These are phyloP conservation scores for Bradypodion ventrale DNA, from an alignment of 2,797 vertebrate species.

Conservation along the genomic window DNA sequence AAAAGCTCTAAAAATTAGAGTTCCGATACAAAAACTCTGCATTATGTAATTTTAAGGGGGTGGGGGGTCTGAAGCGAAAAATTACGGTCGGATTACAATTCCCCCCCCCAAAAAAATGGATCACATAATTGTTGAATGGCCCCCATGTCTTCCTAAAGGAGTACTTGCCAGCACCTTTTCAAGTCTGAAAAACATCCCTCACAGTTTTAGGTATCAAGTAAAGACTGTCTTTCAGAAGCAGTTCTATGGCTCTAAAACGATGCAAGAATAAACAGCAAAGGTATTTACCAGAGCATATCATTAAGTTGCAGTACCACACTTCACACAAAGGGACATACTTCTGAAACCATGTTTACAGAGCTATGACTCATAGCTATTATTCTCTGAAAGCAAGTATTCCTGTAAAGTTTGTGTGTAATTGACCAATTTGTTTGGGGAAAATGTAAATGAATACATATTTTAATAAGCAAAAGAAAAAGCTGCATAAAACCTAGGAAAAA, in stretches of 20 bases:
- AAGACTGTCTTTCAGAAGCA: not conserved
- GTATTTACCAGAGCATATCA: not conserved
- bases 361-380: no score
- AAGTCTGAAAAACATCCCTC: no score
- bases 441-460: not conserved
- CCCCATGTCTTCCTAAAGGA: not conserved
- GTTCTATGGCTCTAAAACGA: not conserved
- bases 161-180: not conserved
- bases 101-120: no score
- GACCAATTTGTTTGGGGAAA: not conserved
- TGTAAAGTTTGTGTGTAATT: not conserved
- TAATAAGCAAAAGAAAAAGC: not conserved
- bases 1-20: no score
- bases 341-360: not conserved
- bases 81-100: no score
- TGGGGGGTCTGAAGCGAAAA: no score
- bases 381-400: not conserved
- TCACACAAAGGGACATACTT: not conserved
- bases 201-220: not conserved
- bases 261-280: not conserved
- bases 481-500: not conserved
- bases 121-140: no score
- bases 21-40: no score
- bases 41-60: no score
- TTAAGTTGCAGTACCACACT: not conserved